Percentiles rank a stretch among this genome's conserved stretches.
These are phyloP conservation scores for Aythya baeri DNA, from an alignment of 2,113 vertebrate genomes.

Conservation along the genomic window DNA sequence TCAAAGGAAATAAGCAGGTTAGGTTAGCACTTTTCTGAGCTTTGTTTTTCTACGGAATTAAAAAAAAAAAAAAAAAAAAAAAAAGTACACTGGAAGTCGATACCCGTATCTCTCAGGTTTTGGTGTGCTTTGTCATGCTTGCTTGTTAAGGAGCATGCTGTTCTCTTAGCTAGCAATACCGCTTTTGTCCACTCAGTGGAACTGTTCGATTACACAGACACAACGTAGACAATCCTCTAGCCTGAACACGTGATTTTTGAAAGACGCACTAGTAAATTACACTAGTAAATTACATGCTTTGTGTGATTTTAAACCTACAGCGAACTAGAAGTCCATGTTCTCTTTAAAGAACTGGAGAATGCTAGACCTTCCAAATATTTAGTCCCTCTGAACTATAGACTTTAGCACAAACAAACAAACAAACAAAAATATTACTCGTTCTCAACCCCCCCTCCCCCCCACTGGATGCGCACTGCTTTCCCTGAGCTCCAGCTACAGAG, in stretches of 20 bases:
- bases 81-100: neutral
- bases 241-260: fast-evolving
- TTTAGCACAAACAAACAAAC: neutral
- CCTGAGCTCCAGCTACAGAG: neutral
- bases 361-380: fast-evolving
- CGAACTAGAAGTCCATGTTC: fast-evolving
- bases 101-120: neutral
- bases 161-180: neutral
- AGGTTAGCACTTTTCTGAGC: neutral
- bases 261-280: no score
- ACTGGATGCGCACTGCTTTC: neutral
- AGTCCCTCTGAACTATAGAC: neutral
- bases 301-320: no score
- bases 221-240: fast-evolving
- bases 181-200: neutral
- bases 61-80: neutral
- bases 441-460: neutral
- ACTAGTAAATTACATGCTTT: no score
- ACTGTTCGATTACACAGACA: neutral
- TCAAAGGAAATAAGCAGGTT: neutral
- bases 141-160: neutral
- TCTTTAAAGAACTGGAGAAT: neutral
- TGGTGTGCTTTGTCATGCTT: neutral
- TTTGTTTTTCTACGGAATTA: neutral
- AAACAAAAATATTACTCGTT: neutral